phyloP scores from a whole-genome alignment of 2,113 vertebrate species.

The Pseudopipra pipra region DNA sequence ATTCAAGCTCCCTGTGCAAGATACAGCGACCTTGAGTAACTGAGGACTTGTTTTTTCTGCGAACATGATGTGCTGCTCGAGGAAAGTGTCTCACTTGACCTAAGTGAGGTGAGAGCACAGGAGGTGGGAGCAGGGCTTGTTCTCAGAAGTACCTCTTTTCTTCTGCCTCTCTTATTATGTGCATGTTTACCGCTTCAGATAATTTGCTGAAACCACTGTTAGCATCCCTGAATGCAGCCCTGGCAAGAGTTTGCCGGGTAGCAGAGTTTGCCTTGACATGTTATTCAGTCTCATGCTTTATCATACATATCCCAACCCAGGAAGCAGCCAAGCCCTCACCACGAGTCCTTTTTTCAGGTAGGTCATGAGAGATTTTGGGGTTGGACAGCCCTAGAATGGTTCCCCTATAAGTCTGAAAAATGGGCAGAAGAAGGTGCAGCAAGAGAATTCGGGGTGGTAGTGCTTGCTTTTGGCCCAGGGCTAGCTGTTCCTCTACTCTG shows the following conservation, averaged over 20 bases:
- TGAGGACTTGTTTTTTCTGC: constrained; percentile 15
- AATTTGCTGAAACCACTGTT: background rate
- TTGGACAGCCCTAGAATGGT: background rate
- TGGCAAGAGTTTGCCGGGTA: background rate
- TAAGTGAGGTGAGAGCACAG: background rate
- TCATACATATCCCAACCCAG: background rate
- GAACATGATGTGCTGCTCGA: background rate
- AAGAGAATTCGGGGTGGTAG: background rate
- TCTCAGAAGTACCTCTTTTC: background rate
- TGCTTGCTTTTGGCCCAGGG: background rate
- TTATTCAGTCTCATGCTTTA: background rate
- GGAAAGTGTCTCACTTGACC: constrained; percentile 15
- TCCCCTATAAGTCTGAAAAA: background rate
- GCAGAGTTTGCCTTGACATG: background rate
- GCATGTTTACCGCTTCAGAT: background rate
- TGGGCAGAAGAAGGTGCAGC: background rate
- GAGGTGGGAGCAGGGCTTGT: background rate
- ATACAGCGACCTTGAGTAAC: background rate
- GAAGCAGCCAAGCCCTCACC: background rate
- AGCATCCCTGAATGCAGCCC: background rate
- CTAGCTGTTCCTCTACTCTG: background rate
- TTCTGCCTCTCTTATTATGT: background rate
- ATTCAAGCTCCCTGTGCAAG: background rate
- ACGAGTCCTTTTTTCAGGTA: background rate
- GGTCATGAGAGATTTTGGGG: background rate